Conservation (phyloP, 2,113 vertebrate species). For the Alethe diademata region DNA sequence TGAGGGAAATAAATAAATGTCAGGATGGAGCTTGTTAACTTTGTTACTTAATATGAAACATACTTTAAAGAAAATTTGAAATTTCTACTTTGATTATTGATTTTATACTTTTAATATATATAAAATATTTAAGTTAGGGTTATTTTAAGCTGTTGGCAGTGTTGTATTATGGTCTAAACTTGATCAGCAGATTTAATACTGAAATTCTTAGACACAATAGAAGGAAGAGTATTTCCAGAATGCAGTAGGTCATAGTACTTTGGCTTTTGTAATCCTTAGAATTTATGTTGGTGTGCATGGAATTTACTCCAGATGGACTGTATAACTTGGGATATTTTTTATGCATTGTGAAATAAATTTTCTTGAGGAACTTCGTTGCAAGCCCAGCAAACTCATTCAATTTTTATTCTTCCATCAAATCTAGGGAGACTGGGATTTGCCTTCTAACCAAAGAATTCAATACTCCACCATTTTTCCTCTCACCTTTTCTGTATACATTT, state of each 20-base stretch:
- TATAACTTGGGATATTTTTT: background rate
- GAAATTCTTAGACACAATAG: background rate
- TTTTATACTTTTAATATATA: background rate
- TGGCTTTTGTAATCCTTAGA: background rate
- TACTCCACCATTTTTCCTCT: accelerated
- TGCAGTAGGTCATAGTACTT: background rate
- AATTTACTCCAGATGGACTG: background rate
- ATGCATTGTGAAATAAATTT: background rate
- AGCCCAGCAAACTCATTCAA: background rate
- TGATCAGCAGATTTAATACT: background rate
- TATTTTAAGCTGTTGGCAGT: background rate
- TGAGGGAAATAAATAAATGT: background rate
- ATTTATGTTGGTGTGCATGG: background rate
- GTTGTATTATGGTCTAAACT: background rate
- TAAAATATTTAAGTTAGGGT: background rate
- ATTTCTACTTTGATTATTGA: background rate
- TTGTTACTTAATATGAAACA: background rate
- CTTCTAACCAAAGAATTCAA: background rate
- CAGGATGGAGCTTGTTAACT: background rate
- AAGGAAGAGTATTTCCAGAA: background rate
- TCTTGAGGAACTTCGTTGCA: background rate
- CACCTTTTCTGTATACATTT: background rate
- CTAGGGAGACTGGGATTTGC: background rate
- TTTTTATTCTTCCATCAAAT: background rate
- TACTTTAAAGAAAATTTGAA: background rate